Conservation (phyloP, 2,888 invertebrate species). For the Pyralis farinalis region DNA sequence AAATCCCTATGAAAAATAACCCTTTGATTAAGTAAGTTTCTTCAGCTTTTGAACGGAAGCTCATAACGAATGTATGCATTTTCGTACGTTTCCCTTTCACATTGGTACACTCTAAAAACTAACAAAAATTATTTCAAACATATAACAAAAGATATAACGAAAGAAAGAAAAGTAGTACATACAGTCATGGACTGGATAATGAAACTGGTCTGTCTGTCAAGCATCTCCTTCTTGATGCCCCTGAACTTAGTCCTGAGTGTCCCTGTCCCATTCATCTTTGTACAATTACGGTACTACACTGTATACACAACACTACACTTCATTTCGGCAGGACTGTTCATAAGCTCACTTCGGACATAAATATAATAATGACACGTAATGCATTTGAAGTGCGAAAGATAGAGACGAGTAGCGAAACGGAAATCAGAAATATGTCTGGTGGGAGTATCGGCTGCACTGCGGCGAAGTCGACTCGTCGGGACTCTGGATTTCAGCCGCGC, state of each 20-base stretch:
- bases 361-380: slow-evolving; percentile 5
- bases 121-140: too few relatives aligned
- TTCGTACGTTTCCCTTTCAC: too few relatives aligned
- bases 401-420: slow-evolving; percentile 20
- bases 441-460: slow-evolving; percentile 66
- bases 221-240: slow-evolving; percentile 88
- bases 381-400: slow-evolving; percentile 11
- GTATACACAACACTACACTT: slow-evolving; percentile 29
- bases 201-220: slow-evolving; percentile 87
- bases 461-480: slow-evolving; percentile 49
- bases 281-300: slow-evolving; percentile 20
- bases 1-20: too few relatives aligned
- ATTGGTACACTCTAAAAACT: too few relatives aligned
- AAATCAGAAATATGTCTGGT: slow-evolving; percentile 52
- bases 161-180: too few relatives aligned
- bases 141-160: too few relatives aligned
- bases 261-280: slow-evolving; percentile 76
- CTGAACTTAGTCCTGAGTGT: slow-evolving; percentile 85
- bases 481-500: slow-evolving; percentile 64
- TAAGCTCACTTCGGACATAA: not conserved
- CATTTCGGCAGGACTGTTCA: not conserved
- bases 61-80: too few relatives aligned
- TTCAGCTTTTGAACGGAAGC: too few relatives aligned
- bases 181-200: slow-evolving; percentile 91
- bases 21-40: too few relatives aligned